Conservation (phyloP, 1,140 invertebrate species). For the Notospermus geniculatus region DNA sequence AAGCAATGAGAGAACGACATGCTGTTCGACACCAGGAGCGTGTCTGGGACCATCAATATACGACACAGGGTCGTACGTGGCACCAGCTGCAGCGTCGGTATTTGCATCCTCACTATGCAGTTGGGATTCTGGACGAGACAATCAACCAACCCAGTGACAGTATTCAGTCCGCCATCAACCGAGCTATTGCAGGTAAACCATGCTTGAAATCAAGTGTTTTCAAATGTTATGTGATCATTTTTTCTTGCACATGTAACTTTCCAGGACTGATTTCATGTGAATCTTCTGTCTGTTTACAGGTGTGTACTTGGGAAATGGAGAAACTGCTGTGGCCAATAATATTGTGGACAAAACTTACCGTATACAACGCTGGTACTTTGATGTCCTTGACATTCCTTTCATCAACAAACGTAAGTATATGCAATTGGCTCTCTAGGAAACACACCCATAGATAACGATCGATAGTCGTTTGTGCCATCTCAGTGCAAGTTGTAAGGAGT, state of each 20-base stretch:
- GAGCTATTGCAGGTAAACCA: conserved; percentile 44
- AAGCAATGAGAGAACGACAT: neutral
- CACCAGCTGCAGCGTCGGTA: conserved; percentile 34
- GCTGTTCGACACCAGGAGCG: neutral
- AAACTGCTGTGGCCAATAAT: conserved; percentile 48
- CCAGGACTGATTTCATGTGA: no score
- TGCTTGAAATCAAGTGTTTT: neutral
- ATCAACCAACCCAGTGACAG: conserved; percentile 38
- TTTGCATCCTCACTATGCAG: conserved; percentile 48
- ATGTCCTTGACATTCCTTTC: conserved; percentile 68
- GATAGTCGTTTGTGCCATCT: no score
- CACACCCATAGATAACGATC: no score
- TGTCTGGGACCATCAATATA: neutral
- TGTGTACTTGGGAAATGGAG: conserved; percentile 46
- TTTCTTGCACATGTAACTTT: no score
- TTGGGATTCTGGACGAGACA: conserved; percentile 45
- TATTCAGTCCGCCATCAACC: conserved; percentile 46
- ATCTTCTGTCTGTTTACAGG: conserved; percentile 28
- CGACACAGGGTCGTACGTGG: conserved; percentile 22
- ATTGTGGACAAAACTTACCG: conserved; percentile 62
- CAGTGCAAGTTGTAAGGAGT: no score
- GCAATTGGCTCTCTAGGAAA: no score
- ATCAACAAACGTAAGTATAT: conserved; percentile 67
- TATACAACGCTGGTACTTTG: conserved; percentile 82
- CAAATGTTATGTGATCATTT: no score